These are phyloP conservation scores for Galaxea fascicularis DNA, from an alignment of 92 coral and sea anemone genomes.

Conservation along the genomic window DNA sequence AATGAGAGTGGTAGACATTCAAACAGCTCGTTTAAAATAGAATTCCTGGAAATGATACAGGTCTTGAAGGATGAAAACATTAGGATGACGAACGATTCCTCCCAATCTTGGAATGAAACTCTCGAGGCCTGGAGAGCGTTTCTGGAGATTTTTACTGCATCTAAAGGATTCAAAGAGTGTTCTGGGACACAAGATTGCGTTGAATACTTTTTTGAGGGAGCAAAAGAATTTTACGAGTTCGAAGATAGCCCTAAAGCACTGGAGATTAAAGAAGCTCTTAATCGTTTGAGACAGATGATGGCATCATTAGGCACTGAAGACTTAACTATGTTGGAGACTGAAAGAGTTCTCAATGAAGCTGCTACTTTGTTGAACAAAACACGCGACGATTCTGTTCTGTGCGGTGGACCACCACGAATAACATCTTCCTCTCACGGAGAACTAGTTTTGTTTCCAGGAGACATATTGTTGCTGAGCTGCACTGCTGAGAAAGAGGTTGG, in stretches of 20 bases:
- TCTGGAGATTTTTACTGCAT: slow-evolving; percentile 56
- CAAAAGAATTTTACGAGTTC: slow-evolving; percentile 55
- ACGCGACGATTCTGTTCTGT: slow-evolving; percentile 58
- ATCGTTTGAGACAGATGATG: slow-evolving; percentile 26
- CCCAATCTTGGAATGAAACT: slow-evolving; percentile 60
- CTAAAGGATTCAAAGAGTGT: slow-evolving; percentile 59
- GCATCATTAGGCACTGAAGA: slow-evolving; percentile 30
- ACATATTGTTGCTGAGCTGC: slow-evolving; percentile 37
- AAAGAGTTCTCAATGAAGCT: slow-evolving; percentile 13
- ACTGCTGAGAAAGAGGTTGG: slow-evolving; percentile 52
- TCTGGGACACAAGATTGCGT: slow-evolving; percentile 72
- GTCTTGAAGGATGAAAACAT: background rate
- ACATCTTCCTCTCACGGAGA: slow-evolving; percentile 23
- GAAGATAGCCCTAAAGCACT: slow-evolving; percentile 62
- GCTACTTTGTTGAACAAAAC: slow-evolving; percentile 39
- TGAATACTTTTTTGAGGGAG: slow-evolving; percentile 50
- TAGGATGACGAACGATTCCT: slow-evolving; percentile 24
- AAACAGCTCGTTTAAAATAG: slow-evolving; percentile 35
- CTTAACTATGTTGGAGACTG: slow-evolving; percentile 42
- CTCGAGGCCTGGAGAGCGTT: slow-evolving; percentile 68
- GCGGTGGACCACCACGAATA: slow-evolving; percentile 63
- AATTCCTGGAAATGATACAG: slow-evolving; percentile 30
- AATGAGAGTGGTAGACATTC: background rate
- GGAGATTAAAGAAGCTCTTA: slow-evolving; percentile 41
- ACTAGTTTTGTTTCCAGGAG: slow-evolving; percentile 39